phyloP scores from a whole-genome alignment of 2,888 invertebrate genomes.

The Theretra japonica region DNA sequence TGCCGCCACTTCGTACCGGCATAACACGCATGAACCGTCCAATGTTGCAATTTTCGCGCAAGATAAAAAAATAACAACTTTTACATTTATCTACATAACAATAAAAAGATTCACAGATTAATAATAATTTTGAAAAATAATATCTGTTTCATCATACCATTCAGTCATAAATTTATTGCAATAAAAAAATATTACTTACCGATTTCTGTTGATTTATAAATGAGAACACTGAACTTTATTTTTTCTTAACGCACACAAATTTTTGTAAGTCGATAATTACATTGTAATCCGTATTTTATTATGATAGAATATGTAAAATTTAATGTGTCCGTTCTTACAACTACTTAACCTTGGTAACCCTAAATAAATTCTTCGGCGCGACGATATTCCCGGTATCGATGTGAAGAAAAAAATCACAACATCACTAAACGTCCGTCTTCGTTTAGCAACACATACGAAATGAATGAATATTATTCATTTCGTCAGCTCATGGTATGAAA shows the following conservation, averaged over 20 bases:
- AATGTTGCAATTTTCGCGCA: background rate
- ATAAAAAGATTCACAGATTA: background rate
- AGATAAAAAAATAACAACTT: background rate
- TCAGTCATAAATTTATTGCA: background rate
- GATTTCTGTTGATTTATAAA: background rate
- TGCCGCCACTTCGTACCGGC: background rate
- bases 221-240: slow-evolving; percentile 3
- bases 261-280: background rate
- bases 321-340: background rate
- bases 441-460: slow-evolving; percentile 34
- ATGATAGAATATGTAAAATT: background rate
- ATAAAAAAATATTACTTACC: slow-evolving; percentile 1
- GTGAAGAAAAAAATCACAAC: slow-evolving; percentile 7
- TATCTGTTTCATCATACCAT: background rate
- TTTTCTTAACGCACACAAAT: background rate
- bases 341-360: slow-evolving; percentile 49
- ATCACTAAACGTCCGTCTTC: slow-evolving; percentile 34
- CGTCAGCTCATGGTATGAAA: slow-evolving; percentile 37
- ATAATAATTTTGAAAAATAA: background rate
- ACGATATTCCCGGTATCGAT: background rate
- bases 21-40: background rate
- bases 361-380: slow-evolving; percentile 34
- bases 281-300: background rate
- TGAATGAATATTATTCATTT: slow-evolving; percentile 32
- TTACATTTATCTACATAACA: background rate